phyloP scores from a whole-genome alignment of 1,140 invertebrate species.

The Ridgeia piscesae region DNA sequence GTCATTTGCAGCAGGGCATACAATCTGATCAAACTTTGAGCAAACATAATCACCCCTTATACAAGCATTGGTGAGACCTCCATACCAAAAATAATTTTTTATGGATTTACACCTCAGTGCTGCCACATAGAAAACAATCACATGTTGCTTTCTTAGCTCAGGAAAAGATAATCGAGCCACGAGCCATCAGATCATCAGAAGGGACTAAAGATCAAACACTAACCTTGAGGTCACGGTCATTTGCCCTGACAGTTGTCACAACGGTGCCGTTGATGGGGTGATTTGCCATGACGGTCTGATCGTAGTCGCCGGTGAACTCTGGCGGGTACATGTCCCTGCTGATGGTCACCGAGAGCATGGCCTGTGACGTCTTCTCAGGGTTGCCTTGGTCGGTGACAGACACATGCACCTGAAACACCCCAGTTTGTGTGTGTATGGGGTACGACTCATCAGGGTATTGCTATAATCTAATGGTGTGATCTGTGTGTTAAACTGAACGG shows the following conservation, averaged over 20 bases:
- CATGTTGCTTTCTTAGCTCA: no score
- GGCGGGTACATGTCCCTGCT: slow-evolving; percentile 14
- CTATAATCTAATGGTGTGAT: not conserved
- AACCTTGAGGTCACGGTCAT: slow-evolving; percentile 18
- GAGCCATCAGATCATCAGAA: not conserved
- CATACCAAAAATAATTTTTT: no score
- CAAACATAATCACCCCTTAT: no score
- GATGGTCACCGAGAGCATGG: slow-evolving; percentile 26
- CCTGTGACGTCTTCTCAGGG: slow-evolving; percentile 24
- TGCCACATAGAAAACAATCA: no score
- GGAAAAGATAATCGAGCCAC: not conserved
- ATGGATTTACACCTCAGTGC: no score
- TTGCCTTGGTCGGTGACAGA: slow-evolving; percentile 17
- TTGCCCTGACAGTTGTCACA: slow-evolving; percentile 24
- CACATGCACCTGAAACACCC: slow-evolving; percentile 16
- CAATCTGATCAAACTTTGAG: no score
- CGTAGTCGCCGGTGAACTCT: slow-evolving; percentile 16
- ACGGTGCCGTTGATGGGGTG: slow-evolving; percentile 14
- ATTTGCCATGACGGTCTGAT: slow-evolving; percentile 11
- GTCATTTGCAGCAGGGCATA: no score
- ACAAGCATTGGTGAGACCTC: no score
- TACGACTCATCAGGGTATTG: not conserved
- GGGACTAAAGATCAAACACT: not conserved
- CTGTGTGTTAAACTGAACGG: not conserved
- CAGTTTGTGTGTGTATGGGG: not conserved